Evolutionary conservation across 2,888 invertebrate genomes (phyloP).

Genomic region (Prosapia bicincta): DNA sequence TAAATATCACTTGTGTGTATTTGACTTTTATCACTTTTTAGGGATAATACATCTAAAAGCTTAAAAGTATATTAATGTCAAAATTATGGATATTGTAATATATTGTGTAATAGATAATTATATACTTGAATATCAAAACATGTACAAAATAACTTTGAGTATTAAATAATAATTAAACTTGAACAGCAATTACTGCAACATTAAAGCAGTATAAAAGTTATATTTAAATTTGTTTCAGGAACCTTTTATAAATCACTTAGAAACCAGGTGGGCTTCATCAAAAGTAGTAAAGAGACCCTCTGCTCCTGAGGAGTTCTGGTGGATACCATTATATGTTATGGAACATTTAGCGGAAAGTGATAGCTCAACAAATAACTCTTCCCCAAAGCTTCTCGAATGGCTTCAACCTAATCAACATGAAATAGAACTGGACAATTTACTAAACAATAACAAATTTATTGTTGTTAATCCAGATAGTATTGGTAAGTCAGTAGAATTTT

Average conservation of each 20-base stretch:
- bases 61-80: no score
- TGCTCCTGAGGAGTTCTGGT: slow-evolving; percentile 32
- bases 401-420: slow-evolving; percentile 15
- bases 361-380: slow-evolving; percentile 28
- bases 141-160: no score
- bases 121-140: no score
- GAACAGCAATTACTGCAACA: no score
- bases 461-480: slow-evolving; percentile 83
- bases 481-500: slow-evolving; percentile 52
- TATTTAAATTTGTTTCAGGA: slow-evolving; percentile 33
- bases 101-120: no score
- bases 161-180: no score
- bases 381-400: slow-evolving; percentile 19
- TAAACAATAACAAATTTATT: slow-evolving; percentile 44
- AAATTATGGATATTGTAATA: no score
- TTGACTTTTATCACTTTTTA: no score
- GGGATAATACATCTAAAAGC: no score
- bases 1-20: no score
- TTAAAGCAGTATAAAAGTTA: no score
- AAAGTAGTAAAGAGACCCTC: slow-evolving; percentile 36
- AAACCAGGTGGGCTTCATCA: slow-evolving; percentile 30
- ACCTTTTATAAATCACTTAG: slow-evolving; percentile 35
- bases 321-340: slow-evolving; percentile 31
- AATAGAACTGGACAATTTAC: background rate
- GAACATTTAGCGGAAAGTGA: slow-evolving; percentile 10